phyloP scores from a whole-genome alignment of 2,888 invertebrate genomes.

The Liposcelis brunnea region DNA sequence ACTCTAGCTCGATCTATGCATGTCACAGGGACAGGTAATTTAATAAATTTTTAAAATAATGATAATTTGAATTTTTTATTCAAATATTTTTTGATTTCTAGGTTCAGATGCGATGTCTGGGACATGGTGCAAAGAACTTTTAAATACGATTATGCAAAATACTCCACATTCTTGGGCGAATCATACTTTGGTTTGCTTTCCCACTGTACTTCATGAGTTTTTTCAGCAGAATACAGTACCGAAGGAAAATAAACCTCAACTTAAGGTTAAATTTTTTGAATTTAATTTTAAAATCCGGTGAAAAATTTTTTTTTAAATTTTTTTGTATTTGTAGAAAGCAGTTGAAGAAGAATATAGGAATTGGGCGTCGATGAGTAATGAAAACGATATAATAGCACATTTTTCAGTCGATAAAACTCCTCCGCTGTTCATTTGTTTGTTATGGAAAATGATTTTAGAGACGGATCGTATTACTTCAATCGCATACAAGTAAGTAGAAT shows the following conservation, averaged over 20 bases:
- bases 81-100: too few species aligned
- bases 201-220: constrained; percentile 74
- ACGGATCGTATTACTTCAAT: constrained; percentile 85
- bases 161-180: constrained; percentile 93
- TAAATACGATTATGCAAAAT: constrained; percentile 79
- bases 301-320: constrained; percentile 7
- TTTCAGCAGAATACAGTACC: constrained; percentile 67
- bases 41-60: too few species aligned
- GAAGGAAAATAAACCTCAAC: constrained; percentile 75
- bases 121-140: constrained; percentile 77
- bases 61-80: too few species aligned
- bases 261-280: constrained; percentile 36
- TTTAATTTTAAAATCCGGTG: neutral
- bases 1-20: constrained; percentile 88
- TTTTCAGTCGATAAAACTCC: constrained; percentile 89
- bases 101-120: constrained; percentile 40
- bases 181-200: constrained; percentile 83
- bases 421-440: constrained; percentile 73
- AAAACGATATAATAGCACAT: constrained; percentile 89
- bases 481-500: constrained; percentile 78
- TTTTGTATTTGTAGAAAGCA: constrained; percentile 46
- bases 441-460: constrained; percentile 93
- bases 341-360: constrained; percentile 92
- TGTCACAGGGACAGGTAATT: constrained; percentile 65
- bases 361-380: constrained; percentile 94